phyloP scores from a whole-genome alignment of 2,113 vertebrate species.

The Syngnathoides biaculeatus region DNA sequence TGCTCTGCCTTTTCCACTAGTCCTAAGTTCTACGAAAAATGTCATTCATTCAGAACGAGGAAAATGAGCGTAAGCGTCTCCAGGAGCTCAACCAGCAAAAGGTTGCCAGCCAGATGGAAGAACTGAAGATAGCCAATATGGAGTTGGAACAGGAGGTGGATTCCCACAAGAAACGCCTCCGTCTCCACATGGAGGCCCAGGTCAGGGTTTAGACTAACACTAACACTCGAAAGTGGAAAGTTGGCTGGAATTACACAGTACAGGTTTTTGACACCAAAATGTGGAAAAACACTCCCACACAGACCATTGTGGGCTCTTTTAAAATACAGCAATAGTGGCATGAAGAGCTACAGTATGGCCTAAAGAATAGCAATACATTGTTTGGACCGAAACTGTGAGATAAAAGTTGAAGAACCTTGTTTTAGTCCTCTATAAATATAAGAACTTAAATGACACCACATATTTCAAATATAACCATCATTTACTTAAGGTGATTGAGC shows the following conservation, averaged over 20 bases:
- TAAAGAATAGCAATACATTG: neutral
- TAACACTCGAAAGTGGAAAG: neutral
- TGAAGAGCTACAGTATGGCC: neutral
- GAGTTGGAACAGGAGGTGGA: slow-evolving; percentile 81
- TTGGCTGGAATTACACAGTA: neutral
- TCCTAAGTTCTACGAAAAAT: slow-evolving; percentile 9
- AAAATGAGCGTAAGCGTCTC: slow-evolving; percentile 74
- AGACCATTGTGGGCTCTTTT: neutral
- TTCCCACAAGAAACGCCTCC: slow-evolving; percentile 80
- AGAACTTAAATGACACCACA: neutral
- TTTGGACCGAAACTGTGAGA: neutral
- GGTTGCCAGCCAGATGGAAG: slow-evolving; percentile 79
- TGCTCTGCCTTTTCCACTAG: neutral
- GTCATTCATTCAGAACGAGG: slow-evolving; percentile 74
- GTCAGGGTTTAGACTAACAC: slow-evolving; percentile 50
- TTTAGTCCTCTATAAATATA: neutral
- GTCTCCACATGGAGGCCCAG: slow-evolving; percentile 84
- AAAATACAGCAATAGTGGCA: neutral
- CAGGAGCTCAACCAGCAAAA: slow-evolving; percentile 78
- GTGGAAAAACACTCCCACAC: neutral
- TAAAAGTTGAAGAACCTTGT: neutral
- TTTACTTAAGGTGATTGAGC: slow-evolving; percentile 79
- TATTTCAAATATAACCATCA: neutral
- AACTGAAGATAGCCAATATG: slow-evolving; percentile 80
- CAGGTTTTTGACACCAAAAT: neutral